These are phyloP conservation scores for Dolichoris vasculosae DNA, from an alignment of 1,140 invertebrate genomes.

Conservation along the genomic window DNA sequence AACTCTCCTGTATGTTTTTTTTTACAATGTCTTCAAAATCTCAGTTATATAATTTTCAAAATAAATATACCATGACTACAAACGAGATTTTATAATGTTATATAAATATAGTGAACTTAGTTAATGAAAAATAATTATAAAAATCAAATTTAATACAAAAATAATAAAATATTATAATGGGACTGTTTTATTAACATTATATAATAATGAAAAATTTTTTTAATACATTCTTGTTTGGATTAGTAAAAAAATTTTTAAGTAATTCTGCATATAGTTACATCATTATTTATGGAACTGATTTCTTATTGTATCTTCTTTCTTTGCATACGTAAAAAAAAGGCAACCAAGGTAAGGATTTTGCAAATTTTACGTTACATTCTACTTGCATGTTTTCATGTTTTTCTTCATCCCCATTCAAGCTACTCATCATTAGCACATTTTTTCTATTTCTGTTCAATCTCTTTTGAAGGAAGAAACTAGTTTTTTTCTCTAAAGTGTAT, in stretches of 20 bases:
- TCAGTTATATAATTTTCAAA: not conserved
- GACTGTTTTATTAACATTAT: not conserved
- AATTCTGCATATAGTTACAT: not conserved
- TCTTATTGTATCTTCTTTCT: slow-evolving; percentile 49
- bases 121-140: not conserved
- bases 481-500: slow-evolving; percentile 27
- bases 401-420: not conserved
- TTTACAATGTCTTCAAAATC: not conserved
- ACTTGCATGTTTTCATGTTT: slow-evolving; percentile 2
- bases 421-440: slow-evolving; percentile 13
- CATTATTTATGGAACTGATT: slow-evolving; percentile 42
- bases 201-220: not conserved
- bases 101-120: not conserved
- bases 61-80: not conserved
- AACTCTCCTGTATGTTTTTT: not conserved
- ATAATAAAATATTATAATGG: too few relatives aligned
- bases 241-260: not conserved
- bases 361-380: not conserved
- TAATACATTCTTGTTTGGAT: not conserved
- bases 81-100: not conserved
- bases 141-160: not conserved
- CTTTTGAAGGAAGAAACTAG: slow-evolving; percentile 33
- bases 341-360: slow-evolving; percentile 63
- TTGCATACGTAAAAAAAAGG: slow-evolving; percentile 58
- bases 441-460: slow-evolving; percentile 5